These are phyloP conservation scores for Mesocentrotus franciscanus DNA, from an alignment of 53 echinoderm and acorn worm species.

Conservation along the genomic window DNA sequence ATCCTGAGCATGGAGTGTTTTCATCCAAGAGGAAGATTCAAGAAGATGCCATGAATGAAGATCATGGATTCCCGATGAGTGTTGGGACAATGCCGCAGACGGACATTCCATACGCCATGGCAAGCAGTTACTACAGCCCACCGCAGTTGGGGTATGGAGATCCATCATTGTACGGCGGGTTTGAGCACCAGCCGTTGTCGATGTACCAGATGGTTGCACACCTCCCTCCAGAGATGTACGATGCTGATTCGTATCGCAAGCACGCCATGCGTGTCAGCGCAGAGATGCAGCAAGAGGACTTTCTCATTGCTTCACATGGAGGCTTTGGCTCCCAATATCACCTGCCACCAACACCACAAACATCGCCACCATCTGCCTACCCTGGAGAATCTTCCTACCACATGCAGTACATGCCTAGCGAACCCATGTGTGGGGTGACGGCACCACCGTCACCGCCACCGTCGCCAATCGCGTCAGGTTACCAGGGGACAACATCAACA, in stretches of 20 bases:
- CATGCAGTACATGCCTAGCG: constrained; percentile 72
- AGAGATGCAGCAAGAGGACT: constrained; percentile 73
- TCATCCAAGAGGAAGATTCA: constrained; percentile 44
- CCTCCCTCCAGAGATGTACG: constrained; percentile 97
- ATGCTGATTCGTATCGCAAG: constrained; percentile 92
- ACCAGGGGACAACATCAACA: constrained; percentile 68
- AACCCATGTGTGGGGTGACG: constrained; percentile 68
- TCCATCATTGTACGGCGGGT: not conserved
- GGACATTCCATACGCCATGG: constrained; percentile 60
- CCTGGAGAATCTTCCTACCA: constrained; percentile 69
- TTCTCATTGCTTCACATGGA: constrained; percentile 44
- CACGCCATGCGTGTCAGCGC: constrained; percentile 88
- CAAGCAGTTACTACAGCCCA: constrained; percentile 57
- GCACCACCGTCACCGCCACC: constrained; percentile 86
- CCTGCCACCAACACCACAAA: constrained; percentile 85
- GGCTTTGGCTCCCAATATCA: constrained; percentile 71
- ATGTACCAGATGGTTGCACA: constrained; percentile 99
- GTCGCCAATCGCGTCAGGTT: constrained; percentile 69
- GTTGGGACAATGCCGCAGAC: constrained; percentile 35
- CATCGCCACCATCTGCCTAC: constrained; percentile 84
- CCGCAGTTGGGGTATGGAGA: constrained; percentile 62
- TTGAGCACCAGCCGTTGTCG: constrained; percentile 75
- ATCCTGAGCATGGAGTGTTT: constrained; percentile 68
- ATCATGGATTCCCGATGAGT: constrained; percentile 34
- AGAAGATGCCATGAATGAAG: constrained; percentile 43